Evolutionary conservation across 2,113 vertebrate species (phyloP).

Genomic region (Beaufortia kweichowensis): DNA sequence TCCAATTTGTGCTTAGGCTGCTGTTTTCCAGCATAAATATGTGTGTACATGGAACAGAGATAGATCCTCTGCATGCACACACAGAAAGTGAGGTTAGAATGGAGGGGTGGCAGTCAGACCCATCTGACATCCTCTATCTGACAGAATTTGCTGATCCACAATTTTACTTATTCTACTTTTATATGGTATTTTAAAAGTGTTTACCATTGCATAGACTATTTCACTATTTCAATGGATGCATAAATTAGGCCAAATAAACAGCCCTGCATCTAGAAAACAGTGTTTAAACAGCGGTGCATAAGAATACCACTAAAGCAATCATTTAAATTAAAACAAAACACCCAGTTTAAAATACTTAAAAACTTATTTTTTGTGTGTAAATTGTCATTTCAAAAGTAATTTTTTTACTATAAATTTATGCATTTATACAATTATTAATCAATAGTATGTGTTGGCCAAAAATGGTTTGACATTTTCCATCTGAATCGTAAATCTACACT

Average conservation of each 20-base stretch:
- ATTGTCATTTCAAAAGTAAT: no score
- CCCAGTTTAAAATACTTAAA: no score
- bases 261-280: background rate
- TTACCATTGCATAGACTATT: constrained; percentile 24
- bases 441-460: no score
- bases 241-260: constrained; percentile 38
- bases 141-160: constrained; percentile 51
- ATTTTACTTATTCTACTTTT: constrained; percentile 32
- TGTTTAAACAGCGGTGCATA: no score
- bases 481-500: no score
- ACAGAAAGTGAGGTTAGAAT: constrained; percentile 47
- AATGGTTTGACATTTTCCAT: no score
- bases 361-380: no score
- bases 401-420: no score
- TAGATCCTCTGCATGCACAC: constrained; percentile 46
- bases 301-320: no score
- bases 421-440: no score
- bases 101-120: constrained; percentile 50
- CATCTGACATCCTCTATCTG: constrained; percentile 40
- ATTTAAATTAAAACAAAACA: no score
- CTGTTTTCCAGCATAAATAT: constrained; percentile 61
- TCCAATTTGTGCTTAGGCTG: constrained; percentile 62
- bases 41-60: constrained; percentile 57
- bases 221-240: constrained; percentile 18
- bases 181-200: constrained; percentile 47